These are phyloP conservation scores for Dugesia japonica DNA, from an alignment of 2,888 invertebrate genomes.

Conservation along the genomic window DNA sequence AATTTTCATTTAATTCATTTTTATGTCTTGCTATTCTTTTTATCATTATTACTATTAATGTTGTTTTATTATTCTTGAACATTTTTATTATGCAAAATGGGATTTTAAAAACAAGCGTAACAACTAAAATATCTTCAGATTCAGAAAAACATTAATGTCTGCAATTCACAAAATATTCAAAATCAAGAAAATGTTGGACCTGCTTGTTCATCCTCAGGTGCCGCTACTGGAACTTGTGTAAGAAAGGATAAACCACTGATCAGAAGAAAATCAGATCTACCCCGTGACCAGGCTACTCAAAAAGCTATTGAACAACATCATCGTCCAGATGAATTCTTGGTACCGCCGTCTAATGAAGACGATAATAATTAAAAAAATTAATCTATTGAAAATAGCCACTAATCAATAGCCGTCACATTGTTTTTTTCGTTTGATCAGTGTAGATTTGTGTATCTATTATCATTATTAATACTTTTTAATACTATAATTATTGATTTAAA, in stretches of 20 bases:
- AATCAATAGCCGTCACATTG: constrained; percentile 10
- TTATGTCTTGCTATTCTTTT: too few species aligned
- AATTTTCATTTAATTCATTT: too few species aligned
- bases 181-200: constrained; percentile 16
- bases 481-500: background rate
- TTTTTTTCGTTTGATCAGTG: constrained; percentile 11
- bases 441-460: constrained; percentile 17
- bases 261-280: constrained; percentile 33
- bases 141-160: background rate
- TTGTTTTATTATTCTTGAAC: too few species aligned
- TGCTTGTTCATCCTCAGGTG: background rate
- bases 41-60: too few species aligned
- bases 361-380: background rate
- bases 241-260: constrained; percentile 33
- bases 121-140: background rate
- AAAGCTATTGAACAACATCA: constrained; percentile 28
- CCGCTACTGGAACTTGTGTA: background rate
- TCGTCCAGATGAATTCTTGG: constrained; percentile 25
- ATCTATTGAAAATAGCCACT: background rate
- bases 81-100: too few species aligned
- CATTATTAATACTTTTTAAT: background rate
- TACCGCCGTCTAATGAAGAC: background rate
- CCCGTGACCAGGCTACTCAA: constrained; percentile 25
- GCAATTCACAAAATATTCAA: background rate
- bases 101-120: too few species aligned